phyloP scores from a whole-genome alignment of 2,113 vertebrate species.

The Triplophysa tibetana region DNA sequence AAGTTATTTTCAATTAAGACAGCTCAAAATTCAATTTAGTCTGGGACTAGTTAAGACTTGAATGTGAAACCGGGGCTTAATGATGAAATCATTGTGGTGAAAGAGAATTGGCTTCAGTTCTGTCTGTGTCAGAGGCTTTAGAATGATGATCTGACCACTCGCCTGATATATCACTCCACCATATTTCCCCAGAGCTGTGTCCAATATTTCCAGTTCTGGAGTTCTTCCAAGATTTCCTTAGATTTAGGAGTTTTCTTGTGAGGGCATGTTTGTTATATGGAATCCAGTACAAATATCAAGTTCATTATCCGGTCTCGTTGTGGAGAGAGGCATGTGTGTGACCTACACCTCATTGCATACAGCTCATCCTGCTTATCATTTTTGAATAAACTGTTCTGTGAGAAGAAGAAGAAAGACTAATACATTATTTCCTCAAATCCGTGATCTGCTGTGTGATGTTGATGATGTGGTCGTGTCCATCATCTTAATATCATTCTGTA shows the following conservation, averaged over 20 bases:
- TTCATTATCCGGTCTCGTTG: not conserved
- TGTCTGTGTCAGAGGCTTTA: not conserved
- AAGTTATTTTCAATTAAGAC: too few species aligned
- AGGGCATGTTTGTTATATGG: not conserved
- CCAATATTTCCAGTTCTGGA: not conserved
- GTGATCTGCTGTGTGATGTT: constrained; percentile 21
- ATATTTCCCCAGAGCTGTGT: not conserved
- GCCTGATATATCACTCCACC: constrained; percentile 11
- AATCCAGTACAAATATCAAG: not conserved
- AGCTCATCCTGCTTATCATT: not conserved
- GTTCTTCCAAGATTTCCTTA: not conserved
- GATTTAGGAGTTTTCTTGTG: too few species aligned
- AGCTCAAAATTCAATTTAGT: too few species aligned
- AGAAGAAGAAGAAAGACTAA: constrained; percentile 6
- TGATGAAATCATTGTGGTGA: not conserved
- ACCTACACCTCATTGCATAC: not conserved
- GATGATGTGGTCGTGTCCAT: not conserved
- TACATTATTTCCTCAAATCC: not conserved
- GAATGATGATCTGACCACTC: constrained; percentile 25
- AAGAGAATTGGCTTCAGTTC: not conserved
- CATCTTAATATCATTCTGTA: not conserved
- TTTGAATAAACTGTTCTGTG: constrained; percentile 41
- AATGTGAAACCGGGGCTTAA: not conserved
- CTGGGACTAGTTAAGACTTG: not conserved
- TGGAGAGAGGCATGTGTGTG: not conserved